These are phyloP conservation scores for Pseudois nayaur DNA, from an alignment of 2,113 vertebrate genomes.

Conservation along the genomic window DNA sequence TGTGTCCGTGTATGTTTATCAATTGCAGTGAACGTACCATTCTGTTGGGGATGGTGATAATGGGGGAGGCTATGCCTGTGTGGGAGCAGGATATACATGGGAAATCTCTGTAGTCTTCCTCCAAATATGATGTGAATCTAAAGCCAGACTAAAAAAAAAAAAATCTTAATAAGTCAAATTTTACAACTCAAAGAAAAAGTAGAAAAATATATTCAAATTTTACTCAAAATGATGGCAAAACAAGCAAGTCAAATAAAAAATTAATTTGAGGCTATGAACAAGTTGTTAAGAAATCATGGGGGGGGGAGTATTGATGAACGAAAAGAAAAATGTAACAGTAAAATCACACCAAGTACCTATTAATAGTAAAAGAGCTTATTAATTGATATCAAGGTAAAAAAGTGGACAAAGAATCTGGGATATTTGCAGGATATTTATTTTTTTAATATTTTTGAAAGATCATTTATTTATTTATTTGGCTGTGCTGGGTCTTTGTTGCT, in stretches of 20 bases:
- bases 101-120: not conserved
- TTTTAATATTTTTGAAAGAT: rapidly evolving
- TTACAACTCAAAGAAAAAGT: not conserved
- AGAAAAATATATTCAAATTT: not conserved
- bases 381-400: too few species aligned
- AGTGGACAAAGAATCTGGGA: not conserved
- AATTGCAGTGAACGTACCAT: not conserved
- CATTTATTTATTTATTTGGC: not conserved
- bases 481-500: not conserved
- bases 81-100: not conserved
- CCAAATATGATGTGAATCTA: not conserved
- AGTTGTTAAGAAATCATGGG: not conserved
- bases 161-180: not conserved
- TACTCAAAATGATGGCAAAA: not conserved
- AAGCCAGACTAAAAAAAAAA: not conserved
- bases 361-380: not conserved
- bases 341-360: not conserved
- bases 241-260: not conserved
- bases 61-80: too few species aligned
- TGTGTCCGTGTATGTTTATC: not conserved
- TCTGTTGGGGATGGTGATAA: not conserved
- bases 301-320: not conserved
- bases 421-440: not conserved
- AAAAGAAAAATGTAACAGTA: not conserved
- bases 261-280: not conserved